phyloP scores from a whole-genome alignment of 2,113 vertebrate species.

The Corythaixoides concolor region DNA sequence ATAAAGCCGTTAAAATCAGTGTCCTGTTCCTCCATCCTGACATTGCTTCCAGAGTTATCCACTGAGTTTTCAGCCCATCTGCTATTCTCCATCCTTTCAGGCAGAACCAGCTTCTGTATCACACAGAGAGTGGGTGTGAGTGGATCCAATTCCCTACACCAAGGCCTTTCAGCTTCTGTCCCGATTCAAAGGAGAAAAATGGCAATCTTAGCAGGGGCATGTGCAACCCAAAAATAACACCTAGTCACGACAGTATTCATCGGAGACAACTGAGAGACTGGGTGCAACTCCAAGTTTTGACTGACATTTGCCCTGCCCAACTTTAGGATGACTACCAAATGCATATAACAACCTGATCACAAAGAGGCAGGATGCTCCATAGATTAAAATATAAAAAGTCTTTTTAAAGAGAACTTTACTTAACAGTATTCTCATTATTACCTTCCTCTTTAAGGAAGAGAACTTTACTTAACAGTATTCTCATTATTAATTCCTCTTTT shows the following conservation, averaged over 20 bases:
- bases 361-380: neutral
- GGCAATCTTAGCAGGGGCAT: neutral
- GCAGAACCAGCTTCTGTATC: neutral
- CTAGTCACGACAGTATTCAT: rapidly evolving
- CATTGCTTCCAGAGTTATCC: neutral
- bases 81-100: neutral
- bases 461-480: neutral
- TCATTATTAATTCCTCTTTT: neutral
- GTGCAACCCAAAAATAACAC: neutral
- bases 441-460: too few relatives aligned
- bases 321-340: neutral
- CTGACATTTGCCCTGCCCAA: neutral
- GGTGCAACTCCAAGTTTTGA: neutral
- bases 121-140: neutral
- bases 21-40: neutral
- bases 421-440: neutral
- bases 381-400: neutral
- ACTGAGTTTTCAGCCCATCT: neutral
- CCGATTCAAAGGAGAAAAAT: neutral
- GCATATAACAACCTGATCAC: neutral
- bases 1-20: neutral
- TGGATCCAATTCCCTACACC: neutral
- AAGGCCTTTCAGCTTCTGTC: neutral
- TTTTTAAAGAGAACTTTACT: neutral
- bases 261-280: neutral